Percentiles rank a stretch among this genome's conserved stretches.
These are phyloP conservation scores for Diploscapter pachys DNA, from an alignment of 1,140 invertebrate species.

Conservation along the genomic window DNA sequence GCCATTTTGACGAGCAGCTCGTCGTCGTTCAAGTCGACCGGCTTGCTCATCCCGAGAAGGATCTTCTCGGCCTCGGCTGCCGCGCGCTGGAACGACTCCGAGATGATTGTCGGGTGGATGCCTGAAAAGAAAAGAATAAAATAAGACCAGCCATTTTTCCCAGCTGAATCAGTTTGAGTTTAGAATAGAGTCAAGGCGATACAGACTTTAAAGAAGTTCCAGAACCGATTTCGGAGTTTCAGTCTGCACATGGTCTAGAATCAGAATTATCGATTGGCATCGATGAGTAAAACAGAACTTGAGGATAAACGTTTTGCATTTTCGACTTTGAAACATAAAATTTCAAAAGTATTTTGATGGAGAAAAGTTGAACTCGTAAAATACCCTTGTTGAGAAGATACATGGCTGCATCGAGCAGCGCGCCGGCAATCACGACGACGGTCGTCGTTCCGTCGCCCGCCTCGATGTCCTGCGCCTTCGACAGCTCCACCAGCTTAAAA, in stretches of 20 bases:
- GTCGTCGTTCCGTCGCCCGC: constrained; percentile 98
- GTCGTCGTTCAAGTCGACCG: constrained; percentile 81
- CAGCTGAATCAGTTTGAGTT: too few species aligned
- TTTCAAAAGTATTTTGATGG: too few species aligned
- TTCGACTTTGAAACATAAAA: too few species aligned
- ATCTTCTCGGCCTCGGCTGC: constrained; percentile 80
- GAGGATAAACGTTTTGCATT: too few species aligned
- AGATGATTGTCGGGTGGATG: constrained; percentile 94
- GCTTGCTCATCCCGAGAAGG: constrained; percentile 77
- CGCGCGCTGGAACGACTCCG: constrained; percentile 90
- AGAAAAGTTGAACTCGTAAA: constrained; percentile 8
- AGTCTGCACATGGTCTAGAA: too few species aligned
- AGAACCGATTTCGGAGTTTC: too few species aligned
- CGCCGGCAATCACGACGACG: constrained; percentile 86
- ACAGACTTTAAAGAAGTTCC: too few species aligned
- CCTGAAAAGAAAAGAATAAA: constrained; percentile 61
- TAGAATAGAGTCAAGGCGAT: too few species aligned
- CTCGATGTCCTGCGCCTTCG: constrained; percentile 96
- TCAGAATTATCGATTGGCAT: too few species aligned
- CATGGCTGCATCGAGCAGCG: constrained; percentile 86
- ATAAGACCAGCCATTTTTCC: background rate
- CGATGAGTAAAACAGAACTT: too few species aligned
- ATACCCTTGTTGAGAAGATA: constrained; percentile 80
- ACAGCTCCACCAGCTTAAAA: constrained; percentile 86
- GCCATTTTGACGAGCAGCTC: constrained; percentile 86